phyloP scores from a whole-genome alignment of 1,140 invertebrate species.

The Drosophila pectinifera region DNA sequence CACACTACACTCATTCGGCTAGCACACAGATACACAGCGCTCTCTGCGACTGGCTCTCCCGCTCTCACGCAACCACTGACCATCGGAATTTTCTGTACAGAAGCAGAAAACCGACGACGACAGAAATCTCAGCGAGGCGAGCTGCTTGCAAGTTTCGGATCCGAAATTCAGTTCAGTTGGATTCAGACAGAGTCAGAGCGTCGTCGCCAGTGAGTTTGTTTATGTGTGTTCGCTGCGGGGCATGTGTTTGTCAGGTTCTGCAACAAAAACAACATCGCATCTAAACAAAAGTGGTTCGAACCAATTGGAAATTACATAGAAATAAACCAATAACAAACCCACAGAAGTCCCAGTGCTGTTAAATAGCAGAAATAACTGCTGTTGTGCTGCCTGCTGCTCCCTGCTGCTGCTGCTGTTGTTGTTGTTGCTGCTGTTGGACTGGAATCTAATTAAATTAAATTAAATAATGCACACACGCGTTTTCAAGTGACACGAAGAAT shows the following conservation, averaged over 20 bases:
- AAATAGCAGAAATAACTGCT: conserved; percentile 5
- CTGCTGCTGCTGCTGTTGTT: conserved; percentile 22
- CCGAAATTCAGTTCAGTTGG: conserved; percentile 76
- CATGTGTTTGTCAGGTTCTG: conserved; percentile 41
- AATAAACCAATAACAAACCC: conserved; percentile 7
- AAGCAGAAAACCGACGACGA: conserved; percentile 29
- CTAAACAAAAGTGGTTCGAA: conserved; percentile 48
- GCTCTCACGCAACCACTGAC: conserved; percentile 66
- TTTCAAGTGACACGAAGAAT: conserved; percentile 19
- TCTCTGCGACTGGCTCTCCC: neutral
- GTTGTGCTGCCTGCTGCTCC: conserved; percentile 15
- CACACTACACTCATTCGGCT: conserved; percentile 11
- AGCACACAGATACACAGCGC: conserved; percentile 26
- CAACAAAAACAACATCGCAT: conserved; percentile 34
- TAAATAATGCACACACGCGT: conserved; percentile 51
- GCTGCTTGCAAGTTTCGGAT: conserved; percentile 61
- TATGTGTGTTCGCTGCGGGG: conserved; percentile 65
- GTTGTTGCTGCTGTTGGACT: conserved; percentile 26
- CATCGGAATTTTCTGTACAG: conserved; percentile 78
- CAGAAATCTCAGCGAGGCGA: conserved; percentile 55
- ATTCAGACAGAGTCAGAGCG: conserved; percentile 78
- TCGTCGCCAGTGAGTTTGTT: conserved; percentile 81
- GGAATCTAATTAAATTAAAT: conserved; percentile 63
- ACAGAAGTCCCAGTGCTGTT: conserved; percentile 16
- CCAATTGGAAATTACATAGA: conserved; percentile 28